Evolutionary conservation across 2,888 invertebrate species (phyloP).

Genomic region (Cephus nigrinus): DNA sequence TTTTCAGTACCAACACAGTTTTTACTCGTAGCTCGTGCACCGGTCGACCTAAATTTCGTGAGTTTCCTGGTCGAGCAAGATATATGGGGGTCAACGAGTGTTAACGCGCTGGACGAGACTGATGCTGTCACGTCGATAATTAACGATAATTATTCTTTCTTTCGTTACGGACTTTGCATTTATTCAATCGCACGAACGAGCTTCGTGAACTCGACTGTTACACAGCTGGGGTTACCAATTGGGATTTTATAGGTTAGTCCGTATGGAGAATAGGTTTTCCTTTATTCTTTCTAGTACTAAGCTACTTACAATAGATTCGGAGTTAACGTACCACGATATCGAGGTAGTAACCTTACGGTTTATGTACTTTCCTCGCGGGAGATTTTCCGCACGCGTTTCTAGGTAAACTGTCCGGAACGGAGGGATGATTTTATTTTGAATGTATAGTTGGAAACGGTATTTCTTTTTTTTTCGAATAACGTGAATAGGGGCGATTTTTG

Average conservation of each 20-base stretch:
- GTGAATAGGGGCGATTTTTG: not conserved
- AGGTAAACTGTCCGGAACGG: not conserved
- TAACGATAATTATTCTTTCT: slow-evolving; percentile 7
- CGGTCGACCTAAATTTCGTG: slow-evolving; percentile 9
- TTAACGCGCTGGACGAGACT: slow-evolving; percentile 40
- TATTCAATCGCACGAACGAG: not conserved
- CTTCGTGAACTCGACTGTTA: not conserved
- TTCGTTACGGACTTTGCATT: slow-evolving; percentile 1
- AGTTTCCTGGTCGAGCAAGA: not conserved
- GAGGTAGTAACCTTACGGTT: not conserved
- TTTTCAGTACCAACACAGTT: not conserved
- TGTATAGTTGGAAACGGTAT: not conserved
- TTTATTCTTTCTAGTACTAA: not conserved
- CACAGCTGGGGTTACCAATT: not conserved
- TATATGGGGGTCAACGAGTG: slow-evolving; percentile 37
- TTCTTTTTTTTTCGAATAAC: not conserved
- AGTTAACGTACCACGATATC: not conserved
- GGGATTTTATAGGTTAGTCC: not conserved
- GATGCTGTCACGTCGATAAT: slow-evolving; percentile 28
- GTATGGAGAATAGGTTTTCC: not conserved
- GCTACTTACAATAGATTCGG: not conserved
- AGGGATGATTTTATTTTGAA: not conserved
- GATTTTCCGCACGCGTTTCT: not conserved
- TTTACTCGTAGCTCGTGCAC: not conserved
- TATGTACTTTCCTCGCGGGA: not conserved